A percentile compares a stretch with the other conserved stretches of the same genome.
Conservation (phyloP, 2,888 invertebrate genomes). For the Sarcophaga caerulescens region DNA sequence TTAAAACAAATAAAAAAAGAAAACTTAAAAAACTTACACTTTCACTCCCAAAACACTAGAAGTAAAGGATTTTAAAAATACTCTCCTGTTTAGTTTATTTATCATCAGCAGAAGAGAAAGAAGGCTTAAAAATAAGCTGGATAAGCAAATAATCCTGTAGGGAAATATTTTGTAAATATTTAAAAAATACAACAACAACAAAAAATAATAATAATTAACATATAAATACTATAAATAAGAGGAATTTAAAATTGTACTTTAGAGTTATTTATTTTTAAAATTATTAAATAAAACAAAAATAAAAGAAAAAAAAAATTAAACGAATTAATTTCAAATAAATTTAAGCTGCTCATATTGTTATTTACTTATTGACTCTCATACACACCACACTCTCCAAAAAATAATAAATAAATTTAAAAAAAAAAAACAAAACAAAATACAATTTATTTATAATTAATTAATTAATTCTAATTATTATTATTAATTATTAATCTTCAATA, state of each 20-base stretch:
- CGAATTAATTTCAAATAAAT: background rate
- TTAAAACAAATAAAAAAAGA: constrained; percentile 54
- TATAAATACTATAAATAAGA: constrained; percentile 35
- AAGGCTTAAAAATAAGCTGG: constrained; percentile 52
- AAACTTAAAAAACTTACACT: constrained; percentile 24
- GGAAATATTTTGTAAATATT: constrained; percentile 62
- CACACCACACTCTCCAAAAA: background rate
- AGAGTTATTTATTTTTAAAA: constrained; percentile 61
- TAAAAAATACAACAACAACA: constrained; percentile 26
- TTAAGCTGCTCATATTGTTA: constrained; percentile 62
- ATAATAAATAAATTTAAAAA: no score
- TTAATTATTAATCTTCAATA: constrained; percentile 11
- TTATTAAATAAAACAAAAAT: background rate
- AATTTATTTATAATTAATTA: constrained; percentile 20
- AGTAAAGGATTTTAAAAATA: constrained; percentile 8
- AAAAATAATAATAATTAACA: background rate
- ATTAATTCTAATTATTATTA: constrained; percentile 35
- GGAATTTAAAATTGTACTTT: constrained; percentile 25
- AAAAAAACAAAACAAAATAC: no score
- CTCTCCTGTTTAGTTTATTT: background rate
- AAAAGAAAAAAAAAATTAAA: constrained; percentile 8
- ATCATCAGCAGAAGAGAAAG: constrained; percentile 14
- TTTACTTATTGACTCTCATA: constrained; percentile 55
- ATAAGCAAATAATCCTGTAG: constrained; percentile 16
- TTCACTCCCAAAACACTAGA: background rate